Evolutionary conservation across 2,888 invertebrate genomes (phyloP).

Genomic region (Blastobasis adustella): DNA sequence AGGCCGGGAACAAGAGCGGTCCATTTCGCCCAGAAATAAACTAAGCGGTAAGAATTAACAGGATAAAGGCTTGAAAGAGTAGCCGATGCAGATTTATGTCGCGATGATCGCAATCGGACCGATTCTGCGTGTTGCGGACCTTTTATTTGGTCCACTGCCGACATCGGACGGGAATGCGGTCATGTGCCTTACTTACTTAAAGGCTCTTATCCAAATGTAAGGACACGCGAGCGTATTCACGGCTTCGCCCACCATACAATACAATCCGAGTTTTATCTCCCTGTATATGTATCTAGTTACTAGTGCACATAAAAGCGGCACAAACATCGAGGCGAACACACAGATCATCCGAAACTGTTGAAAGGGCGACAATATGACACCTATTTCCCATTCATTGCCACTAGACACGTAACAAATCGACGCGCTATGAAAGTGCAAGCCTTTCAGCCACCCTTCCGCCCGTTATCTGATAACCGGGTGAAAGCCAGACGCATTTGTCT

Average conservation of each 20-base stretch:
- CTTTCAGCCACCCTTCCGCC: conserved; percentile 63
- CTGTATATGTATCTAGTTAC: no score
- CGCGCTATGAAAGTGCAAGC: conserved; percentile 56
- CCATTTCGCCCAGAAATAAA: conserved; percentile 69
- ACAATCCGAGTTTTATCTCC: no score
- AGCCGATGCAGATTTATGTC: conserved; percentile 73
- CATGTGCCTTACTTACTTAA: conserved; percentile 26
- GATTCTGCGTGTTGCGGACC: conserved; percentile 54
- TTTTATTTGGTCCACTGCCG: conserved; percentile 53
- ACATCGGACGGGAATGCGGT: conserved; percentile 29
- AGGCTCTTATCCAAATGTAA: no score
- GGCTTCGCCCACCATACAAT: no score
- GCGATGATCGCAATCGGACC: conserved; percentile 67
- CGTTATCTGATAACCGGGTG: conserved; percentile 66
- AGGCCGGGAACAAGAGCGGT: conserved; percentile 55
- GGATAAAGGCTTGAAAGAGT: conserved; percentile 73
- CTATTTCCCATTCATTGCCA: conserved; percentile 63
- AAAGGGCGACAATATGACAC: conserved; percentile 47
- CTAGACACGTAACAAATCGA: conserved; percentile 65
- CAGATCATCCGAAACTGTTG: conserved; percentile 23
- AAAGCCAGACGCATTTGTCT: conserved; percentile 68
- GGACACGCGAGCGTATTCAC: no score
- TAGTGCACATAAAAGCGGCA: no score
- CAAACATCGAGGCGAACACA: no score
- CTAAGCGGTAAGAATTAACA: conserved; percentile 75